Evolutionary conservation across 2,113 vertebrate species (phyloP).

Genomic region (Chamaea fasciata): DNA sequence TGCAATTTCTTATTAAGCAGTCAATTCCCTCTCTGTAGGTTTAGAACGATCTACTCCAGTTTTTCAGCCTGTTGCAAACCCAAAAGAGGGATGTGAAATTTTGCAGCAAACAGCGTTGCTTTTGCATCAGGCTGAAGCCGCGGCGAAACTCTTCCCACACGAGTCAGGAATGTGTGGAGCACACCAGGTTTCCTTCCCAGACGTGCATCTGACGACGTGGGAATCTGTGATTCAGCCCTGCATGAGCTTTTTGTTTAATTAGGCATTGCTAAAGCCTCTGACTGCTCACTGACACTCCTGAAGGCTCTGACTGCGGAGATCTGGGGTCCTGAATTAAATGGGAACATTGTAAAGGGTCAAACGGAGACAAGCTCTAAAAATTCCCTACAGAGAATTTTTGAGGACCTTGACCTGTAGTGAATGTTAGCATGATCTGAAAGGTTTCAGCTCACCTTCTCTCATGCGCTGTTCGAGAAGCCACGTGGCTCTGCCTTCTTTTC

Average conservation of each 20-base stretch:
- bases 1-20: not conserved
- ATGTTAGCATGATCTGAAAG: not conserved
- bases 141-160: not conserved
- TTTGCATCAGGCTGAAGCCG: not conserved
- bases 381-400: not conserved
- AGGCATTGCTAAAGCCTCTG: not conserved
- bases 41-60: not conserved
- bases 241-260: not conserved
- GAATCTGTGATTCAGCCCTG: constrained; percentile 13
- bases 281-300: not conserved
- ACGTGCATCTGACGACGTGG: not conserved
- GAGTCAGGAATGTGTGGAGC: not conserved
- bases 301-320: not conserved
- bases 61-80: not conserved
- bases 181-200: not conserved
- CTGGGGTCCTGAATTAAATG: not conserved
- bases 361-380: not conserved
- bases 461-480: not conserved
- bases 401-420: not conserved
- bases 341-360: not conserved
- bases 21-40: not conserved
- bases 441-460: not conserved
- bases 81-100: not conserved
- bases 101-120: not conserved
- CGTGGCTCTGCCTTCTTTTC: not conserved